Conservation (phyloP, 2,797 vertebrate genomes). For the Balearica regulorum region DNA sequence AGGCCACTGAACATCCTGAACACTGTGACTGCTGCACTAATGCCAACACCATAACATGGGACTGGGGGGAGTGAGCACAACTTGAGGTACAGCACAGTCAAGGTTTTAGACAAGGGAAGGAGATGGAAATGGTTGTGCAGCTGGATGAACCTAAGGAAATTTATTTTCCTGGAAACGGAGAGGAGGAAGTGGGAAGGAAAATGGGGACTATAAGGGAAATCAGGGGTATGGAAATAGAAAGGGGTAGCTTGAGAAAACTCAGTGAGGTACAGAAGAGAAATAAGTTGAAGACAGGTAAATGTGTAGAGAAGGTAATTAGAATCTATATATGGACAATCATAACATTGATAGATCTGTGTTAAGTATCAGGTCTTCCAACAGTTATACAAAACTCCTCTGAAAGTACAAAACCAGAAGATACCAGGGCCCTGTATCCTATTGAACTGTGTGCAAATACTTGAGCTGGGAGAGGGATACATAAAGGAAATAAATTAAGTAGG, state of each 20-base stretch:
- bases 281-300: neutral
- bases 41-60: fast-evolving
- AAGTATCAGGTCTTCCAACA: neutral
- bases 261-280: neutral
- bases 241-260: neutral
- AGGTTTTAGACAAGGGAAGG: neutral
- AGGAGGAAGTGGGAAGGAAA: neutral
- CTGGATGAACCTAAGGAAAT: neutral
- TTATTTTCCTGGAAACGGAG: neutral
- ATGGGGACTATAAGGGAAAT: neutral
- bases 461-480: neutral
- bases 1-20: neutral
- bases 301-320: neutral
- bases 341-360: neutral
- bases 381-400: neutral
- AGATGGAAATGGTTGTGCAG: neutral
- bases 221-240: neutral
- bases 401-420: neutral
- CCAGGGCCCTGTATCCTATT: neutral
- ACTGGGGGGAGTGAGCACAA: fast-evolving
- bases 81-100: neutral
- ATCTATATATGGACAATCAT: neutral
- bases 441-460: neutral
- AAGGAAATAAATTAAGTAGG: neutral
- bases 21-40: neutral